Evolutionary conservation across 2,888 invertebrate genomes (phyloP), one percentile per base, ranked within the genome.

Genomic region (Eupelmus urozonus): DNA sequence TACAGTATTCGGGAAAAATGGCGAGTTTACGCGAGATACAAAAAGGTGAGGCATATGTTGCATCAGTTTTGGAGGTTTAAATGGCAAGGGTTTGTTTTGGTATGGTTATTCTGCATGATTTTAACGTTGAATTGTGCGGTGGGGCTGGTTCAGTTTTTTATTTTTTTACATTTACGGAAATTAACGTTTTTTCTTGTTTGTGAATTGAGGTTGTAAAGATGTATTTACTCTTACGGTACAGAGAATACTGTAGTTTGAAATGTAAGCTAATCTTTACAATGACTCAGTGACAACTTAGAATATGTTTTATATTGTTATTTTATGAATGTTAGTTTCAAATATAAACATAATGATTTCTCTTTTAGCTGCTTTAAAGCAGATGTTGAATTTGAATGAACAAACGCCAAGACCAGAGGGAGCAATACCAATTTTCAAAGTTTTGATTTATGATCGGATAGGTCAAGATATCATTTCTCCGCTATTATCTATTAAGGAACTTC

Each of bases 381-480:
- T 98, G 98, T 92, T 98, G 78, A 98, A 98, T 91, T 92, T 98
- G 76, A 98, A 98, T 90, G 93, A 95, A 84, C 93, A 95, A 45
- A 91, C 94, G 80, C 93, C 94, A 1, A 96, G 96, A 89, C 92
- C 93, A 78, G 92, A 94, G 62, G 93, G 95, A 11, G 93, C 94
- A 49, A 97, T 98, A 90, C 98, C 98, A 27, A 95, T 96, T 16
- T 98, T 98, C 98, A 98, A 98, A 92, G 94, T 99, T 76, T 91
- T 99, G 80, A 94, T 99, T 80, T 99, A 98, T 88, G 99, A 99
- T 90, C 93, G 96, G 85, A 94, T 96, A 83, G 99, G 99, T 2
- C 99, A 99, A 91, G 99, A 99, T 89, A 98, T 99, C 66, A 98
- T 99, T 85, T 98, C 99, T 16, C 99, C 99, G 0, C 91, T 99